A percentile compares a stretch with the other conserved stretches of the same genome.
Evolutionary conservation across 2,797 vertebrate species (phyloP).

Genomic region (Tragopan temminckii): DNA sequence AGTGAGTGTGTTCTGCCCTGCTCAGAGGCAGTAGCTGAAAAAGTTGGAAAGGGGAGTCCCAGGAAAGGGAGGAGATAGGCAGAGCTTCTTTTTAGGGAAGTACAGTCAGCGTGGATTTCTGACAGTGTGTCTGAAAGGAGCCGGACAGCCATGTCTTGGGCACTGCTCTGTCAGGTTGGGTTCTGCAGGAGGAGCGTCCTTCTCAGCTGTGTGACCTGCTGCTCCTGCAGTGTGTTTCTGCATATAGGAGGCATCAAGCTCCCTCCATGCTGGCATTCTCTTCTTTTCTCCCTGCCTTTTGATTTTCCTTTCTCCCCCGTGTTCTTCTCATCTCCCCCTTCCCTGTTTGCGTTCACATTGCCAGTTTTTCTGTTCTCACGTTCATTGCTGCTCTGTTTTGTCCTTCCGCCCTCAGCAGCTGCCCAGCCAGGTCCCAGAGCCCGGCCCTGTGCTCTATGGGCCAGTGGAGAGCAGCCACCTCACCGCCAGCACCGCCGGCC

Average conservation of each 20-base stretch:
- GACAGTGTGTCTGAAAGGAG: background rate
- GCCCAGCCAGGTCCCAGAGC: constrained; percentile 87
- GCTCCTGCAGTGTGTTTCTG: background rate
- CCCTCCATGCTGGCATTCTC: background rate
- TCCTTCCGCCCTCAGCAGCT: constrained; percentile 93
- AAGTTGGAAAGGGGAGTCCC: background rate
- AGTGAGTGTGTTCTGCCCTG: background rate
- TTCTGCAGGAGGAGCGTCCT: background rate
- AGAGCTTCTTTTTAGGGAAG: background rate
- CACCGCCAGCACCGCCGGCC: constrained; percentile 70
- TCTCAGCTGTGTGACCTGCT: background rate
- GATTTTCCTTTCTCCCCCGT: background rate
- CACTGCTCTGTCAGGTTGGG: background rate
- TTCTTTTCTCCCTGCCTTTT: constrained; percentile 51
- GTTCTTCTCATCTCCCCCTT: background rate
- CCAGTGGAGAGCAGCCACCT: constrained; percentile 83
- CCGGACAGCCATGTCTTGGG: fast-evolving
- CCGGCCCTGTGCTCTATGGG: constrained; percentile 81
- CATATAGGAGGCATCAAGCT: background rate
- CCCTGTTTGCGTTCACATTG: constrained; percentile 79
- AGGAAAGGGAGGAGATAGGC: background rate
- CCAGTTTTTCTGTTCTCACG: constrained; percentile 85
- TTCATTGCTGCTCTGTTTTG: constrained; percentile 94
- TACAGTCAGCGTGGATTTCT: background rate
- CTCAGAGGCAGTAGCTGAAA: background rate